Percentiles rank a stretch among this genome's conserved stretches.
Conservation (phyloP, 2,797 vertebrate species). For the Schizopygopsis pylzovi region DNA sequence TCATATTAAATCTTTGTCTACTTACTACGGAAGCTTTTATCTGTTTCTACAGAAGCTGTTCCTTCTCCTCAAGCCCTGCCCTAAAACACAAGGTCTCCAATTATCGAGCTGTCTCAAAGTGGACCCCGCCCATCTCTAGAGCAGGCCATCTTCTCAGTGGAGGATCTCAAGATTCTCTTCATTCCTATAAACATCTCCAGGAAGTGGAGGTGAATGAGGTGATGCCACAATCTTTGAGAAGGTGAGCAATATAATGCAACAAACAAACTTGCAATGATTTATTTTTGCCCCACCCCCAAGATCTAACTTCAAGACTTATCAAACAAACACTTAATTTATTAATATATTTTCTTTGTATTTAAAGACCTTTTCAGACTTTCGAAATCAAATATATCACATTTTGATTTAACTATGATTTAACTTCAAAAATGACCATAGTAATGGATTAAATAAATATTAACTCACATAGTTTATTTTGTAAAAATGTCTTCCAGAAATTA, state of each 20-base stretch:
- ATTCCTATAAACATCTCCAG: conserved; percentile 79
- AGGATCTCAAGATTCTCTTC: conserved; percentile 68
- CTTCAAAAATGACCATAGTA: not conserved
- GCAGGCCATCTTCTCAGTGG: conserved; percentile 74
- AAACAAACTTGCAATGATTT: not conserved
- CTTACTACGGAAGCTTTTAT: not conserved
- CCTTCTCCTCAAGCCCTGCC: conserved; percentile 75
- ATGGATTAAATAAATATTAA: not conserved
- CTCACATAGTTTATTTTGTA: not conserved
- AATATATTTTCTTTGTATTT: not conserved
- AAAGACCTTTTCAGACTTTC: not conserved
- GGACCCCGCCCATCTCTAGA: conserved; percentile 77
- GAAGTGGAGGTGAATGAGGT: conserved; percentile 74
- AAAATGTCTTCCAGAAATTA: not conserved
- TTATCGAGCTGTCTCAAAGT: conserved; percentile 63
- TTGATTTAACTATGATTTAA: too few species aligned
- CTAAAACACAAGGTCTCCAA: conserved; percentile 67
- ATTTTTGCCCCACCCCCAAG: too few species aligned
- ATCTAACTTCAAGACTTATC: too few species aligned
- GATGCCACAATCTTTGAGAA: conserved; percentile 69
- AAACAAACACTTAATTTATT: too few species aligned
- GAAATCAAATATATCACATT: not conserved
- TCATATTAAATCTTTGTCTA: not conserved
- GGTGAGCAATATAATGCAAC: conserved; percentile 65
- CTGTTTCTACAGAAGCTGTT: conserved; percentile 67